Evolutionary conservation across 2,797 vertebrate species (phyloP).

Genomic region (Hydrolagus colliei): DNA sequence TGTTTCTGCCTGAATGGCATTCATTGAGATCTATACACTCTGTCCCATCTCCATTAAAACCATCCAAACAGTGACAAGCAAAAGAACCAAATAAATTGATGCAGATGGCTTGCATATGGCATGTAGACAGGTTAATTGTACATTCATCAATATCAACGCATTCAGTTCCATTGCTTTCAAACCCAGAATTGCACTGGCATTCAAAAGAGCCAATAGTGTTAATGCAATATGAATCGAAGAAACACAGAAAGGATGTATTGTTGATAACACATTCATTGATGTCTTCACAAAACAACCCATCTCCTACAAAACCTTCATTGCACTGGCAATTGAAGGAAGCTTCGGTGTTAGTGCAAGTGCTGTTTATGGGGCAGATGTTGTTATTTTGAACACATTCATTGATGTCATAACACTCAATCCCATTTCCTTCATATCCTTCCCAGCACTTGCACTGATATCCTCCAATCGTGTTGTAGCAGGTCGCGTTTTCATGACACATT

Average conservation of each 20-base stretch:
- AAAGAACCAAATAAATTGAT: slow-evolving; percentile 59
- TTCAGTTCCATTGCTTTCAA: slow-evolving; percentile 51
- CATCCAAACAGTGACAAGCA: slow-evolving; percentile 55
- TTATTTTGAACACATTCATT: slow-evolving; percentile 57
- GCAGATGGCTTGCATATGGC: slow-evolving; percentile 54
- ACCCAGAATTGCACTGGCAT: slow-evolving; percentile 60
- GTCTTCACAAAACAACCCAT: slow-evolving; percentile 58
- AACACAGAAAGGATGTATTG: slow-evolving; percentile 11
- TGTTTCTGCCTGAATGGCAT: slow-evolving; percentile 35
- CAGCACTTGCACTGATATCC: slow-evolving; percentile 58
- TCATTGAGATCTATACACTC: slow-evolving; percentile 48
- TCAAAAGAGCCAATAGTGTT: slow-evolving; percentile 62
- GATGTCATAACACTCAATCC: slow-evolving; percentile 54
- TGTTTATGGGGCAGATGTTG: slow-evolving; percentile 52
- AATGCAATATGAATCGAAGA: slow-evolving; percentile 49
- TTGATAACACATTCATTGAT: slow-evolving; percentile 12
- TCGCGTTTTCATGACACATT: slow-evolving; percentile 55
- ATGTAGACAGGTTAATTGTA: slow-evolving; percentile 48
- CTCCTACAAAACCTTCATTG: slow-evolving; percentile 53
- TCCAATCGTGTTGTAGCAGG: slow-evolving; percentile 58
- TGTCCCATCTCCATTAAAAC: slow-evolving; percentile 51
- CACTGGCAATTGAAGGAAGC: slow-evolving; percentile 60
- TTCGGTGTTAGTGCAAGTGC: slow-evolving; percentile 57
- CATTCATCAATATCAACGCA: slow-evolving; percentile 69
- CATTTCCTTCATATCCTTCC: slow-evolving; percentile 56